These are phyloP conservation scores for Eurosta solidaginis DNA, from an alignment of 1,140 invertebrate species.

Conservation along the genomic window DNA sequence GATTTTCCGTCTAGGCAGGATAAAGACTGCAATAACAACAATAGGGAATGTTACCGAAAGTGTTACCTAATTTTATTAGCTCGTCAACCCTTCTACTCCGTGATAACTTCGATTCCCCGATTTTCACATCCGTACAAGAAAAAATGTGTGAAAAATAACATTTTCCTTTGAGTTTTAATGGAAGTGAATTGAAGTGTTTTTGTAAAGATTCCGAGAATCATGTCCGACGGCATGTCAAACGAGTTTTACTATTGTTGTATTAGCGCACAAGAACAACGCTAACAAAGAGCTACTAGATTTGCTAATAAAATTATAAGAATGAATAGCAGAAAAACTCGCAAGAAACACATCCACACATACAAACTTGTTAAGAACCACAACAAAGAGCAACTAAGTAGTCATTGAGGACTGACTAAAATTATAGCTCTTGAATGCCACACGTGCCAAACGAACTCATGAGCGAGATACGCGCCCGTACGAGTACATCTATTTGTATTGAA, in stretches of 20 bases:
- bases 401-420: constrained; percentile 1
- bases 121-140: no score
- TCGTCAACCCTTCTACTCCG: no score
- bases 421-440: neutral
- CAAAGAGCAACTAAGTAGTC: constrained; percentile 11
- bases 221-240: constrained; percentile 19
- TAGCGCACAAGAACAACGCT: neutral
- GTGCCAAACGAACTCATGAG: neutral
- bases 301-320: constrained; percentile 4
- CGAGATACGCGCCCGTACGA: neutral
- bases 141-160: neutral
- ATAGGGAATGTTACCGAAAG: no score
- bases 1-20: no score
- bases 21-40: no score
- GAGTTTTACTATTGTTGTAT: neutral
- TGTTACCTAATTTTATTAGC: no score
- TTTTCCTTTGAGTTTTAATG: neutral
- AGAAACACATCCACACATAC: no score
- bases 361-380: neutral
- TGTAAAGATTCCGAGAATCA: neutral
- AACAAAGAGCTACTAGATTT: neutral
- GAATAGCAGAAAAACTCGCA: neutral
- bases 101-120: no score
- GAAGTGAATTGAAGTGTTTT: constrained; percentile 12
- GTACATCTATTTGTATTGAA: no score